Percentiles rank a stretch among this genome's conserved stretches.
phyloP scores from a whole-genome alignment of 1,140 invertebrate genomes.

The Augochlora pura region DNA sequence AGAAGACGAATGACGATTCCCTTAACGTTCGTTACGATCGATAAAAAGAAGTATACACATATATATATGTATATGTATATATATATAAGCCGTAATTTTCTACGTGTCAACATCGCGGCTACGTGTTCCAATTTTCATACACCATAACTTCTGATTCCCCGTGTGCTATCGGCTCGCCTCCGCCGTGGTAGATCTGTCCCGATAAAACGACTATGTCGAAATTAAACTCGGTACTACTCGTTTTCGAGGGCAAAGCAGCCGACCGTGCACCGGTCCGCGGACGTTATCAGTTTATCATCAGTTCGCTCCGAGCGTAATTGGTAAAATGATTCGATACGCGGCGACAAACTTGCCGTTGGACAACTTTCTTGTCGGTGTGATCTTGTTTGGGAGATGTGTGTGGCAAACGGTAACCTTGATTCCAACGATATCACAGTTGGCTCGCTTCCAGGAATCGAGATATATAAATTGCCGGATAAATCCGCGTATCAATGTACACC shows the following conservation, averaged over 20 bases:
- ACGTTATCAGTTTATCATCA: slow-evolving; percentile 17
- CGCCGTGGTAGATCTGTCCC: background rate
- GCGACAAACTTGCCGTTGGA: background rate
- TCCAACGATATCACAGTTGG: background rate
- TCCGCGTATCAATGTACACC: too few species aligned
- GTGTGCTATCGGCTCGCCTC: background rate
- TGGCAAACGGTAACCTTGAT: background rate
- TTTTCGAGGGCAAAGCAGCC: slow-evolving; percentile 13
- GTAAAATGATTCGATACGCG: slow-evolving; percentile 12
- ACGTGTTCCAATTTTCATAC: background rate
- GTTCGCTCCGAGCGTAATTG: background rate
- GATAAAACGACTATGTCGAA: background rate
- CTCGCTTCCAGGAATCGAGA: background rate
- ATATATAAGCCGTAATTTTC: too few species aligned
- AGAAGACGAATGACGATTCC: too few species aligned
- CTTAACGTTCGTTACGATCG: background rate
- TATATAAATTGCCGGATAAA: too few species aligned
- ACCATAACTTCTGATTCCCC: background rate
- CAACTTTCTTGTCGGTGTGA: slow-evolving; percentile 6
- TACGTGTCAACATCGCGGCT: background rate
- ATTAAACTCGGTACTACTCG: background rate
- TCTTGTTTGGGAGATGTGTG: slow-evolving; percentile 13
- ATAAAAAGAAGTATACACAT: too few species aligned
- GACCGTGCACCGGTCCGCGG: background rate
- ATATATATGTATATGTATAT: too few species aligned